A percentile compares a stretch with the other conserved stretches of the same genome.
Conservation (phyloP, 2,113 vertebrate species). For the Holacanthus passer region DNA sequence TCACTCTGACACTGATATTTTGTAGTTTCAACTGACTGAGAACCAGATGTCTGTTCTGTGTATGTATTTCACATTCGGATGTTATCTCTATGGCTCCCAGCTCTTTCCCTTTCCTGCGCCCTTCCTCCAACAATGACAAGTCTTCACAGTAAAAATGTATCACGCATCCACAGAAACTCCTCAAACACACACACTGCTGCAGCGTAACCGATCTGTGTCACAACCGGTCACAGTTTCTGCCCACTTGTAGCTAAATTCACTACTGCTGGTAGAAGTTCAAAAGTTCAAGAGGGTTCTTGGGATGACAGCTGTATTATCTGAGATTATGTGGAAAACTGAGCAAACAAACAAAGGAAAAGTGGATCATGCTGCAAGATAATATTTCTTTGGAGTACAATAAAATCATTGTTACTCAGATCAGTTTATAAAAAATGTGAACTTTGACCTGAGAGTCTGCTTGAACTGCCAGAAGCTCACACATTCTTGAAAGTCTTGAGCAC, state of each 20-base stretch:
- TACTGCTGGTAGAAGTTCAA: no score
- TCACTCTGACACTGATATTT: not conserved
- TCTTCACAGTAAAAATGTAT: not conserved
- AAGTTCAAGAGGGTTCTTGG: not conserved
- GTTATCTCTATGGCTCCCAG: conserved; percentile 12
- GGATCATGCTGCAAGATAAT: no score
- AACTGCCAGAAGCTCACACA: not conserved
- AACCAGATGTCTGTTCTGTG: not conserved
- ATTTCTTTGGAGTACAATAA: no score
- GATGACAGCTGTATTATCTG: not conserved
- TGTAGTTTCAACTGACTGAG: no score
- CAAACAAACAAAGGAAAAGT: not conserved
- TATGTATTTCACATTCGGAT: conserved; percentile 6
- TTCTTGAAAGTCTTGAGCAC: not conserved
- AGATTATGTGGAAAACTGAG: not conserved
- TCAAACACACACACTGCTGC: not conserved
- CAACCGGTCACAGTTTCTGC: not conserved
- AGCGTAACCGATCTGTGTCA: not conserved
- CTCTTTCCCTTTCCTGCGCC: conserved; percentile 32
- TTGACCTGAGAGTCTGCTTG: not conserved
- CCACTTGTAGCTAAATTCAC: not conserved
- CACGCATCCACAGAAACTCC: not conserved
- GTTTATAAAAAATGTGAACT: no score
- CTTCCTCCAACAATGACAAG: conserved; percentile 20
- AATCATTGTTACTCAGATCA: not conserved